Conservation (phyloP, 2,113 vertebrate genomes). For the Phyllostomus hastatus region DNA sequence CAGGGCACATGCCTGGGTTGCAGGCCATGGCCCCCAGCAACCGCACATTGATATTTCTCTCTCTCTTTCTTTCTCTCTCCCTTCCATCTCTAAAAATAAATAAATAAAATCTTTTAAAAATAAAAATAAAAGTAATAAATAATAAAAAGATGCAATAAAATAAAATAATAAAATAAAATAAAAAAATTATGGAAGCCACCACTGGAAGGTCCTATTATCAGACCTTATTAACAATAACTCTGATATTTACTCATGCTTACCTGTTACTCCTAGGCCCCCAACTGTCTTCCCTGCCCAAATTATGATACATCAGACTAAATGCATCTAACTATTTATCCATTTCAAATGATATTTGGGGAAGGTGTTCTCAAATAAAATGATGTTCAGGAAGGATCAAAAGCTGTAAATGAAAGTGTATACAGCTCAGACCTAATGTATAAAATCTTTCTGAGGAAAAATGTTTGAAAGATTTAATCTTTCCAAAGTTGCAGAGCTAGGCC, state of each 20-base stretch:
- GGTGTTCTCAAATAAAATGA: neutral
- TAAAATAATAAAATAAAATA: too few relatives aligned
- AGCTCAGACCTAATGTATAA: neutral
- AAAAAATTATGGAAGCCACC: neutral
- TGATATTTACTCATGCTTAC: neutral
- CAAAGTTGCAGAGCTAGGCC: constrained; percentile 4
- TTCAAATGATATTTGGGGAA: neutral
- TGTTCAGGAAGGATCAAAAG: constrained; percentile 5
- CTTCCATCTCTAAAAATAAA: too few relatives aligned
- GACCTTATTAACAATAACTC: neutral
- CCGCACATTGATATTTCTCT: too few relatives aligned
- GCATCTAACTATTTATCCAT: neutral
- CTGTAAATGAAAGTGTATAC: neutral
- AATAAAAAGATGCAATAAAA: too few relatives aligned
- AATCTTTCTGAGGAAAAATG: neutral
- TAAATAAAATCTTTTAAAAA: neutral
- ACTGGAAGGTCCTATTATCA: neutral
- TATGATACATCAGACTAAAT: neutral
- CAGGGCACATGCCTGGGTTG: too few relatives aligned
- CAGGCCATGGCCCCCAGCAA: too few relatives aligned
- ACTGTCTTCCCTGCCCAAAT: neutral
- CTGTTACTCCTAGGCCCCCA: neutral
- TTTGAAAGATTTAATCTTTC: constrained; percentile 13
- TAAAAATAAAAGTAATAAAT: too few relatives aligned
- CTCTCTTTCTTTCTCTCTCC: too few relatives aligned